Base-by-base conservation (phyloP, 2,888 invertebrate species). In the Drosophila mimica region DNA sequence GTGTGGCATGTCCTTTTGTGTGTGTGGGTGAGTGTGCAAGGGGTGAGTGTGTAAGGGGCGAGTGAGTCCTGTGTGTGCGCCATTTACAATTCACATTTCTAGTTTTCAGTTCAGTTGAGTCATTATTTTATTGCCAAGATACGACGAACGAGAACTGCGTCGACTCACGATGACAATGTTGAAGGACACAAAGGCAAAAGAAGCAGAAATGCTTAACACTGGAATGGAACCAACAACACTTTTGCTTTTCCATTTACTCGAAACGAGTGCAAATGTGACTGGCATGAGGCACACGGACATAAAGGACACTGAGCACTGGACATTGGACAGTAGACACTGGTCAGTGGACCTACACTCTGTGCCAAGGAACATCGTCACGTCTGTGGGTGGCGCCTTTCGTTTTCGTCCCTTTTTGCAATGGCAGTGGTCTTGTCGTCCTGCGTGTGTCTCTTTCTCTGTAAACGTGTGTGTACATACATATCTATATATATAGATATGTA, bases 101-200 rank as follows among this genome's bases (percentile, higher is more conserved):
- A 85, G 89, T 90, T 88, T 91, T 88, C 91, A 90, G 89, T 91
- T 90, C 89, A 90, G 89, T 90, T 89, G 90, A 82, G 90, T 89
- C 91, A 89, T 90, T 91, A 90, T 90, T 91, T 90, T 90, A 90
- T 89, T 90, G 88, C 86, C 88, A 88, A 87, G 88, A 86, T 83
- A 86, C 79, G 77, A 75, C 46, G 81, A 56, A 57, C 52, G 79
- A 61, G 69, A 48, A 74, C 82, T 83, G 87, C 79, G 82, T 77
- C 82, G 79, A 82, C 81, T 76, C 76, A 70, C 69, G 83, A 54
- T 81, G 84, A 76, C 83, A 84, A 72, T 72, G 87, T 70, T 67
- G 74, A 75, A 78, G 74, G 84, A 74, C 66, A 66, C 36, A 60
- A 43, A 49, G 74, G 70, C 64, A 66, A 63, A 57, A 65, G 76